phyloP scores from a whole-genome alignment of 1,140 invertebrate genomes.

The Oryctes rhinoceros region DNA sequence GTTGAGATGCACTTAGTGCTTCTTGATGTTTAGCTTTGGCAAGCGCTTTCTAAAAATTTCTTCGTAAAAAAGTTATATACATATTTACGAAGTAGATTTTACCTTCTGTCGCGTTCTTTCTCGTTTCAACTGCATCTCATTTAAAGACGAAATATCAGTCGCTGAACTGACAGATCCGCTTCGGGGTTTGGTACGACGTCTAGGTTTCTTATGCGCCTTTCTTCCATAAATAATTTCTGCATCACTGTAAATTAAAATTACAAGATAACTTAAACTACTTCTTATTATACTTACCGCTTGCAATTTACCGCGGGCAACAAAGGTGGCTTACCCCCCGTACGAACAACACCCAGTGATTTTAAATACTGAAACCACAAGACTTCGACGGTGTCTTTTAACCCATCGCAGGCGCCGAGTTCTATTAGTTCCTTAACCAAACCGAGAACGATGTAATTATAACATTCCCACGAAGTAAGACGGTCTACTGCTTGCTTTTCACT shows the following conservation, averaged over 20 bases:
- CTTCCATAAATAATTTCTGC: conserved; percentile 65
- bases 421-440: conserved; percentile 70
- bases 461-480: conserved; percentile 71
- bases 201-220: conserved; percentile 53
- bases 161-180: not conserved
- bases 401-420: conserved; percentile 64
- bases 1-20: conserved; percentile 52
- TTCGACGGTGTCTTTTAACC: conserved; percentile 67
- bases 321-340: conserved; percentile 61
- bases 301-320: conserved; percentile 64
- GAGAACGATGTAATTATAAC: conserved; percentile 71
- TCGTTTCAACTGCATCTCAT: conserved; percentile 49
- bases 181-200: conserved; percentile 44
- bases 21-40: conserved; percentile 60
- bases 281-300: conserved; percentile 60
- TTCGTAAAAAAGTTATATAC: not conserved
- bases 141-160: conserved; percentile 46
- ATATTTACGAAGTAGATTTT: conserved; percentile 39
- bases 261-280: conserved; percentile 42
- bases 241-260: conserved; percentile 60
- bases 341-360: conserved; percentile 66
- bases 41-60: conserved; percentile 54
- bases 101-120: conserved; percentile 51
- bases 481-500: conserved; percentile 41
- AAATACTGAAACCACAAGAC: conserved; percentile 74